Evolutionary conservation across 30 jellyfish, hydroid and myxozoan genomes (phyloP), one percentile per base, ranked within the genome.

Genomic region (Haliclystus octoradiatus): DNA sequence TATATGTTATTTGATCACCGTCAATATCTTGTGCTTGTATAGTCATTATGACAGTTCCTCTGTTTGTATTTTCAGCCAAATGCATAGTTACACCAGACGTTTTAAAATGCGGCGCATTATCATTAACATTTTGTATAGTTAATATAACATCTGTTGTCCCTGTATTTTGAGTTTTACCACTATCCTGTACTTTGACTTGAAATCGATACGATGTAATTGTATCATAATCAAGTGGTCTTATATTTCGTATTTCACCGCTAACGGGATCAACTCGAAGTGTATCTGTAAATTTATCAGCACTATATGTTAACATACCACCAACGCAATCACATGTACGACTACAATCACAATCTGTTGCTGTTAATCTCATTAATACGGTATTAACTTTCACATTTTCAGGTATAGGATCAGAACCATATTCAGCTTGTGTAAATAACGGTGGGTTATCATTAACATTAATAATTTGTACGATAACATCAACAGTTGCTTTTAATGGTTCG

Each of bases 281-380:
- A 70, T 82, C 95, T 13, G 63, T 81, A 61, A 28, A 89, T 51
- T 66, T 65, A 19, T 76, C 88, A 12, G 83, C 64, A 3, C 80
- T 63, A 83, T 89, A 89, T 1, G 92, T 75, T 22, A 89, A 87
- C 26, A 81, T 61, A 0, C 98, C 98, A 13, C 94, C 94, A 24
- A 85, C 77, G 84, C 98, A 89, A 1, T 68, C 76, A 50, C 94
- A 79, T 1, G 79, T 72, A 33, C 33, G 62, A 29, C 95, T 80
- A 32, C 98, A 89, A 53, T 89, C 98, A 19, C 77, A 69, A 65
- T 89, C 98, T 0, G 94, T 81, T 1, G 98, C 98, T 2, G 65
- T 68, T 2, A 89, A 95, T 4, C 70, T 81, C 50, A 89, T 23
- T 13, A 89, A 28, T 30, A 73, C 49, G 7, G 83, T 31, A 26